Base-by-base conservation (phyloP, 2,113 vertebrate species). In the Arothron firmamentum region DNA sequence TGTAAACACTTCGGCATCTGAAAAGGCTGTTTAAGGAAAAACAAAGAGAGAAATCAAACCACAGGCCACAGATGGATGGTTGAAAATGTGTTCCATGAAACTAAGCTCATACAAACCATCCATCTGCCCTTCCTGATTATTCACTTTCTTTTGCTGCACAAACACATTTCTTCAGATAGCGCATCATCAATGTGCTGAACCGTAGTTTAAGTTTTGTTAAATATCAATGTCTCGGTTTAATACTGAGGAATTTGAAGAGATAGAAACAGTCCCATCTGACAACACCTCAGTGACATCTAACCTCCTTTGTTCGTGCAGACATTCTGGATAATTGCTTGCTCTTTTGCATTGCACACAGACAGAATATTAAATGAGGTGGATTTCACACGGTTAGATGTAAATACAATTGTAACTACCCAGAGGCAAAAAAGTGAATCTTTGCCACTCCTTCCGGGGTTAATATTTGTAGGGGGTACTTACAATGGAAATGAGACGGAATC, bases 301-400 rank as follows among this genome's bases (percentile, higher is more conserved):
- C 71, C 61, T 18, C 20, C 14, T 66, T 23, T 11, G 34, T 60
- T 72, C 6, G 25, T 28, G 25, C 25, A 28, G 25, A 28, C 25
- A 28, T 28, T 65, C 74, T 56, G 43, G 38, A 70, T 81, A 79
- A 83, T 77, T 81, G 73, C 68, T 68, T 77, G 60, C 59, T 69
- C 38, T 55, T 65, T 72, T 58, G 52, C n/a, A 73, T 28, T 28
- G 25, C 25, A 28, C 34, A 38, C 34, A 38, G n/a, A n/a, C 28
- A 31, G 34, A 38, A 38, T 9, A 57, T 28, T 28, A 28, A 57
- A 34, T 18, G 13, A 52, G 1, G 8, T 10, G 11, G 34, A 12
- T 38, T 38, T 38, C 34, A 11, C 34, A 11, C 11, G 9, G 11
- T 38, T 38, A 12, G 34, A 31, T 31, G 28, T 31, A 38, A 38